phyloP scores from a whole-genome alignment of 1,140 invertebrate species.

The Ceratina japonica region DNA sequence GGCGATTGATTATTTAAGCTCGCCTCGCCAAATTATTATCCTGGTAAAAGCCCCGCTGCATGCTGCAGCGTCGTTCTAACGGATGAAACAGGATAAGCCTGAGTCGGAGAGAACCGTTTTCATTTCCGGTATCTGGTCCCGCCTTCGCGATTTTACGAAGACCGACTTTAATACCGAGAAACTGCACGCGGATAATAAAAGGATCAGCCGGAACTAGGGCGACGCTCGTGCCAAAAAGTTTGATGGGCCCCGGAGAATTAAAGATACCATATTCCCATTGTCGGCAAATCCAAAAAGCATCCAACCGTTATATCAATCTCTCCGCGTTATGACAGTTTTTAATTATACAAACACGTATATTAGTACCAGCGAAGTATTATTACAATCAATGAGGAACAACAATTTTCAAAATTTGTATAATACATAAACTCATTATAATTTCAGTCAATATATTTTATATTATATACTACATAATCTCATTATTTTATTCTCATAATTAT shows the following conservation, averaged over 20 bases:
- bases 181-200: conserved; percentile 42
- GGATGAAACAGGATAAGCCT: conserved; percentile 15
- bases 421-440: too few relatives aligned
- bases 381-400: not conserved
- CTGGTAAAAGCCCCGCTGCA: not conserved
- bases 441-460: too few relatives aligned
- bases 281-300: conserved; percentile 28
- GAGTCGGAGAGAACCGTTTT: conserved; percentile 8
- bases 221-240: conserved; percentile 46
- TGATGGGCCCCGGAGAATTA: conserved; percentile 20
- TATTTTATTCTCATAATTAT: too few relatives aligned
- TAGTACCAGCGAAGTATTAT: too few relatives aligned
- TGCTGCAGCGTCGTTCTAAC: not conserved
- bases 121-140: conserved; percentile 19
- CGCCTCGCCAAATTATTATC: not conserved
- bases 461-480: too few relatives aligned
- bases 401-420: too few relatives aligned
- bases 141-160: conserved; percentile 33
- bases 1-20: not conserved
- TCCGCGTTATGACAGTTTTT: too few relatives aligned
- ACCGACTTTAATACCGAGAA: conserved; percentile 37
- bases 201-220: conserved; percentile 38
- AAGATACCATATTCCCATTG: conserved; percentile 20
- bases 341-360: too few relatives aligned
- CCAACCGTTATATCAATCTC: not conserved